Conservation (phyloP, 1,140 invertebrate species). For the Drosophila navojoa region DNA sequence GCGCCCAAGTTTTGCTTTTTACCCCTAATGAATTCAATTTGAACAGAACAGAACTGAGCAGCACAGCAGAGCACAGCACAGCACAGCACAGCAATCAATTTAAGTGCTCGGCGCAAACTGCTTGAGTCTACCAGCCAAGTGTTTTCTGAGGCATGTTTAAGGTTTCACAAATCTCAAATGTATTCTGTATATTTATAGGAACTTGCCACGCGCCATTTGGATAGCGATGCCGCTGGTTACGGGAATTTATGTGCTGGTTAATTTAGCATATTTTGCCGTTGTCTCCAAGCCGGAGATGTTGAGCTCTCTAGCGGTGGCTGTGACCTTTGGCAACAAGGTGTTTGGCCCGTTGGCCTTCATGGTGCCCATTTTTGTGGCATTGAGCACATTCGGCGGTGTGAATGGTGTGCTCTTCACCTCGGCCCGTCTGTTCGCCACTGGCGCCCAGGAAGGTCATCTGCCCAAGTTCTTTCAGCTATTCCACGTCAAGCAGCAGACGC, state of each 20-base stretch:
- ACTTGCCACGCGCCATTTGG: conserved; percentile 93
- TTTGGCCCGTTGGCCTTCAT: conserved; percentile 91
- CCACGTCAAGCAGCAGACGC: conserved; percentile 90
- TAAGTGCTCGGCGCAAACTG: conserved; percentile 44
- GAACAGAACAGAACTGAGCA: conserved; percentile 1
- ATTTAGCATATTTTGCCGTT: conserved; percentile 95
- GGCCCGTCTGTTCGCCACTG: conserved; percentile 90
- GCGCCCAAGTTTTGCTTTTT: conserved; percentile 13
- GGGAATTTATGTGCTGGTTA: conserved; percentile 93
- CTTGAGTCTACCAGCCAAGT: conserved; percentile 25
- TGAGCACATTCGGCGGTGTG: conserved; percentile 93
- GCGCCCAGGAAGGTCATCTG: conserved; percentile 92
- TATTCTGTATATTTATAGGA: conserved; percentile 85
- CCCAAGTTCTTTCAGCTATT: conserved; percentile 91
- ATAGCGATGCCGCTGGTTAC: conserved; percentile 95
- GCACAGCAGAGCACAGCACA: too few relatives aligned
- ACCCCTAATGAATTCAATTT: conserved; percentile 78
- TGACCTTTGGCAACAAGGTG: conserved; percentile 91
- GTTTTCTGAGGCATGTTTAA: conserved; percentile 9
- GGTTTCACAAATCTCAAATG: conserved; percentile 7
- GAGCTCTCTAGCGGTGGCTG: conserved; percentile 91
- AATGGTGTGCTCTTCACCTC: conserved; percentile 97
- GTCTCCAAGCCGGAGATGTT: conserved; percentile 91
- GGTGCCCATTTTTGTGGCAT: conserved; percentile 94
- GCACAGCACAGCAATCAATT: conserved; percentile 60